Percentiles rank a stretch among this genome's conserved stretches.
These are phyloP conservation scores for Orthonevra nobilis DNA, from an alignment of 2,888 invertebrate genomes.

Conservation along the genomic window DNA sequence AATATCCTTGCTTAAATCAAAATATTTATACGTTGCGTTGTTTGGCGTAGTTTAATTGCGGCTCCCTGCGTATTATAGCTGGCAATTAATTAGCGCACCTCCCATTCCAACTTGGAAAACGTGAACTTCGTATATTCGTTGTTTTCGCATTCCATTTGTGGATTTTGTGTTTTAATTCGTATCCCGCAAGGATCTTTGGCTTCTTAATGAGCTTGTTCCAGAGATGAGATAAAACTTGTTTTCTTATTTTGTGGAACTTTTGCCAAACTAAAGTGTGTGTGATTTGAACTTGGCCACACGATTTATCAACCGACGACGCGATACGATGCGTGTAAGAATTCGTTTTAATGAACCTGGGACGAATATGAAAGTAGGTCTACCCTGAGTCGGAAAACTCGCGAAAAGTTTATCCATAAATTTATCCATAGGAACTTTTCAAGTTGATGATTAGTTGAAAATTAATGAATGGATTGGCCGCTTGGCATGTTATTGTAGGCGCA, in stretches of 20 bases:
- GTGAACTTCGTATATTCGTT: constrained; percentile 4
- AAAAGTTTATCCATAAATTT: constrained; percentile 49
- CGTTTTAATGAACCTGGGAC: constrained; percentile 34
- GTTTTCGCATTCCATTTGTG: neutral
- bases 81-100: constrained; percentile 58
- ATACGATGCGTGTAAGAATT: constrained; percentile 53
- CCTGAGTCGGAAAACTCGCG: constrained; percentile 8
- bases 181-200: constrained; percentile 52
- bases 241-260: neutral
- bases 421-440: constrained; percentile 57
- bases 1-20: constrained; percentile 48
- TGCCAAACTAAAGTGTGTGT: constrained; percentile 14
- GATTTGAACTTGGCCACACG: constrained; percentile 44
- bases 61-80: constrained; percentile 34
- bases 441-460: constrained; percentile 68
- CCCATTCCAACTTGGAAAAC: constrained; percentile 27
- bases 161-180: constrained; percentile 36
- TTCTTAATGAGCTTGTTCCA: constrained; percentile 59
- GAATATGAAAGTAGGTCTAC: constrained; percentile 12
- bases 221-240: constrained; percentile 54
- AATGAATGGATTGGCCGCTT: constrained; percentile 67
- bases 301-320: constrained; percentile 62
- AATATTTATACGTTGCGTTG: constrained; percentile 61
- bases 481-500: constrained; percentile 51
- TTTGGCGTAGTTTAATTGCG: constrained; percentile 57